Conservation (phyloP, 2,113 vertebrate genomes). For the Cryptotis parvus region DNA sequence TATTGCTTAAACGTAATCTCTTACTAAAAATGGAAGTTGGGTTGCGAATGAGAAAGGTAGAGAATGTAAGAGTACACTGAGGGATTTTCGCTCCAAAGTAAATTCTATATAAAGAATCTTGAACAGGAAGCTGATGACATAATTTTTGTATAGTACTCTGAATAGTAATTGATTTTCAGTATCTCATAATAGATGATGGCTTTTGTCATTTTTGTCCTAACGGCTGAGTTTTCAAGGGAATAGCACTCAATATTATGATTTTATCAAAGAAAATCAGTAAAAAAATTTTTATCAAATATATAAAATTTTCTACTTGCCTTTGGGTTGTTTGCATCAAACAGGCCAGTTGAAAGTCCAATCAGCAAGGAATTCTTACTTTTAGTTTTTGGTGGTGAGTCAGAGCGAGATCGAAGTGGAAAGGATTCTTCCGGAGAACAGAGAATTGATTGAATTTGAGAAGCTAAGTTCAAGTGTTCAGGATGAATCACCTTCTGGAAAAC, state of each 20-base stretch:
- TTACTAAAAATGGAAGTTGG: not conserved
- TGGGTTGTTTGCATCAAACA: slow-evolving; percentile 97
- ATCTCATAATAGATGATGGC: not conserved
- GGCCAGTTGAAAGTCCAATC: slow-evolving; percentile 96
- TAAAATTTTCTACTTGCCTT: slow-evolving; percentile 88
- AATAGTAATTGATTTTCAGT: not conserved
- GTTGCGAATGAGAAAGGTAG: not conserved
- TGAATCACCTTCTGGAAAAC: slow-evolving; percentile 91
- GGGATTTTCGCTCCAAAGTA: not conserved
- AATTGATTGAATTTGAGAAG: slow-evolving; percentile 89
- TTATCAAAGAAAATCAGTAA: slow-evolving; percentile 37
- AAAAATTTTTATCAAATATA: not conserved
- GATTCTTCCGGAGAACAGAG: slow-evolving; percentile 94
- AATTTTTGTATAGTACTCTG: not conserved
- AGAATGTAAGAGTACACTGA: not conserved
- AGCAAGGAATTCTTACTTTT: slow-evolving; percentile 92
- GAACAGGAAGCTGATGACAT: not conserved
- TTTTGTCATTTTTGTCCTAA: not conserved
- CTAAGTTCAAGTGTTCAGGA: slow-evolving; percentile 85
- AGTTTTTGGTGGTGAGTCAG: slow-evolving; percentile 92
- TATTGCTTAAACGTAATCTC: not conserved
- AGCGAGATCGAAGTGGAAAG: slow-evolving; percentile 90
- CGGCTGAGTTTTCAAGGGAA: slow-evolving; percentile 11
- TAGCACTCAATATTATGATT: slow-evolving; percentile 23
- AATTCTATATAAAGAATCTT: not conserved